Percentiles rank a stretch among this genome's conserved stretches.
Conservation (phyloP, 2,888 invertebrate species). For the Ophion ventricosus region DNA sequence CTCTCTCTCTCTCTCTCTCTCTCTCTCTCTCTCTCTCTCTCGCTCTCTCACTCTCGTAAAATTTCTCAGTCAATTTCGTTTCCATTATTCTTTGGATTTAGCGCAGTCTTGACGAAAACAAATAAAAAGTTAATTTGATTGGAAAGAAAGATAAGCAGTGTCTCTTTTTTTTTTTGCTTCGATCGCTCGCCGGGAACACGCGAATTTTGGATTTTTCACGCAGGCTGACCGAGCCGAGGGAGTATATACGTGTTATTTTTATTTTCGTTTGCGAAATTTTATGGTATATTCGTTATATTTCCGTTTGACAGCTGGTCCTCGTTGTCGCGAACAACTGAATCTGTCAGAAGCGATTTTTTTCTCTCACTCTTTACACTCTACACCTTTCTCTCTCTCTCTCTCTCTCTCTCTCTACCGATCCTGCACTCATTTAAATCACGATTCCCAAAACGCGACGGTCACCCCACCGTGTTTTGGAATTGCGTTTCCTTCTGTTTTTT, state of each 20-base stretch:
- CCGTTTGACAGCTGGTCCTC: slow-evolving; percentile 18
- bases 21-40: slow-evolving; percentile 45
- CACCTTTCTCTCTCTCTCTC: slow-evolving; percentile 10
- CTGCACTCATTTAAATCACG: slow-evolving; percentile 31
- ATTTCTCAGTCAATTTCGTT: slow-evolving; percentile 75
- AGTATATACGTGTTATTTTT: slow-evolving; percentile 10
- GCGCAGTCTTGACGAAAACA: slow-evolving; percentile 77
- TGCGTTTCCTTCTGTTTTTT: not conserved
- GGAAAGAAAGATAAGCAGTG: slow-evolving; percentile 52
- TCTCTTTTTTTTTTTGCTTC: slow-evolving; percentile 35
- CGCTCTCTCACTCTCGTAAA: slow-evolving; percentile 59
- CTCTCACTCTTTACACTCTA: not conserved
- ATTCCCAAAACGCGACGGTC: slow-evolving; percentile 16
- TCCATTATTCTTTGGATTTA: slow-evolving; percentile 78
- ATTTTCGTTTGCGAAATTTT: slow-evolving; percentile 11
- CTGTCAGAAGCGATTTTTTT: slow-evolving; percentile 1
- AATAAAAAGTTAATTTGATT: slow-evolving; percentile 53
- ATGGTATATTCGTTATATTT: slow-evolving; percentile 2
- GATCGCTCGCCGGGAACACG: slow-evolving; percentile 14
- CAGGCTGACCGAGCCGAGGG: slow-evolving; percentile 57
- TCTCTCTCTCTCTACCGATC: slow-evolving; percentile 37
- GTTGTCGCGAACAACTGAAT: slow-evolving; percentile 15
- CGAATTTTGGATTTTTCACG: slow-evolving; percentile 30
- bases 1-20: slow-evolving; percentile 45
- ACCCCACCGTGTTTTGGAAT: not conserved